These are phyloP conservation scores for Pampus argenteus DNA, from an alignment of 2,797 vertebrate species.

Conservation along the genomic window DNA sequence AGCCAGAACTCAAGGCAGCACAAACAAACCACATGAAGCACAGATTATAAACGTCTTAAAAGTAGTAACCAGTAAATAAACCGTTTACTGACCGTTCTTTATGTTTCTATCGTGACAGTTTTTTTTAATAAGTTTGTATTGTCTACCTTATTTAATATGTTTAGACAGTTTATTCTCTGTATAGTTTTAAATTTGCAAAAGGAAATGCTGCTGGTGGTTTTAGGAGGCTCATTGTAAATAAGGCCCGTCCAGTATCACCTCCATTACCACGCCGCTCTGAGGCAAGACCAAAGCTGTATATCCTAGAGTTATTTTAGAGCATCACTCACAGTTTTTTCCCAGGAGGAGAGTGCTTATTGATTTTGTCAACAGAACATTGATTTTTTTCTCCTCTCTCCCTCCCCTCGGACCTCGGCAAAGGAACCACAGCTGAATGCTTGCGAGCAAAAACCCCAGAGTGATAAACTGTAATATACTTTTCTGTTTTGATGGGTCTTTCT, in stretches of 20 bases:
- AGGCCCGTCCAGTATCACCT: slow-evolving; percentile 54
- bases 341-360: slow-evolving; percentile 84
- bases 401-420: slow-evolving; percentile 39
- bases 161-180: slow-evolving; percentile 5
- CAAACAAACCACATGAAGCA: too few species aligned
- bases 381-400: slow-evolving; percentile 55
- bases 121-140: too few species aligned
- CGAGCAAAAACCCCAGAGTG: slow-evolving; percentile 53
- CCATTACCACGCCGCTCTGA: slow-evolving; percentile 54
- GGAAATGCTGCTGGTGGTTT: slow-evolving; percentile 24
- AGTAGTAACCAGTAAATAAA: too few species aligned
- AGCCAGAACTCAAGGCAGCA: too few species aligned
- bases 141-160: too few species aligned
- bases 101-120: background rate
- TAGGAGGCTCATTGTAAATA: slow-evolving; percentile 36
- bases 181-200: slow-evolving; percentile 13
- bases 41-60: too few species aligned
- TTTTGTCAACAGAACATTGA: slow-evolving; percentile 85
- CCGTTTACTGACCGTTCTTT: background rate
- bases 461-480: slow-evolving; percentile 59
- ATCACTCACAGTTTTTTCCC: slow-evolving; percentile 82
- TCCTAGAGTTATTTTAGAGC: slow-evolving; percentile 79
- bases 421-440: slow-evolving; percentile 61
- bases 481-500: slow-evolving; percentile 63
- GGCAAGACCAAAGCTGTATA: slow-evolving; percentile 63